Percentiles rank a stretch among this genome's conserved stretches.
phyloP scores from a whole-genome alignment of 2,888 invertebrate genomes.

The Syritta pipiens region DNA sequence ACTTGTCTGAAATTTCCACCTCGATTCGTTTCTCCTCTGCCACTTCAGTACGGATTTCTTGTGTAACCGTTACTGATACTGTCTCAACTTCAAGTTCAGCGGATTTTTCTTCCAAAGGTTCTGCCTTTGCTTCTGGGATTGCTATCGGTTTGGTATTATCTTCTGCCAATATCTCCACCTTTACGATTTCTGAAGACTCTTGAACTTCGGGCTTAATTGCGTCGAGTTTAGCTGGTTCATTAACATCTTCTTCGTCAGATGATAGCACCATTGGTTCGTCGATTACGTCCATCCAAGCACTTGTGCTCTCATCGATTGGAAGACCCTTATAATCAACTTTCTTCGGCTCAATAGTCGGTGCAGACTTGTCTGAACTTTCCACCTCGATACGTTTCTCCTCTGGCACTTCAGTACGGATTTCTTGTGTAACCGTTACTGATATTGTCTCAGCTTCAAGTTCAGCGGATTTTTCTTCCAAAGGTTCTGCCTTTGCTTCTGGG shows the following conservation, averaged over 20 bases:
- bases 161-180: neutral
- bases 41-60: too few species aligned
- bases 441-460: constrained; percentile 39
- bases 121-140: neutral
- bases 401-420: too few species aligned
- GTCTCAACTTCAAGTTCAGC: too few species aligned
- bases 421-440: too few species aligned
- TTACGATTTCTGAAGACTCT: neutral
- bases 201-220: constrained; percentile 58
- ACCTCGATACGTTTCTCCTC: too few species aligned
- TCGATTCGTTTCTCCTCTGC: too few species aligned
- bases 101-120: neutral
- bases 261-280: constrained; percentile 57
- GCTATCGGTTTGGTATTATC: neutral
- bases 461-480: neutral
- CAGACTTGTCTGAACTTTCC: too few species aligned
- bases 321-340: constrained; percentile 69
- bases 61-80: too few species aligned
- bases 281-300: constrained; percentile 73
- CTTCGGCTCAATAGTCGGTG: constrained; percentile 4
- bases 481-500: neutral
- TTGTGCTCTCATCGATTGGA: constrained; percentile 71
- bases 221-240: constrained; percentile 45
- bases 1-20: too few species aligned
- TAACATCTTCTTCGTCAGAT: constrained; percentile 69